These are phyloP conservation scores for Prostheceraeus crozeri DNA, from an alignment of 2,888 invertebrate species.

Conservation along the genomic window DNA sequence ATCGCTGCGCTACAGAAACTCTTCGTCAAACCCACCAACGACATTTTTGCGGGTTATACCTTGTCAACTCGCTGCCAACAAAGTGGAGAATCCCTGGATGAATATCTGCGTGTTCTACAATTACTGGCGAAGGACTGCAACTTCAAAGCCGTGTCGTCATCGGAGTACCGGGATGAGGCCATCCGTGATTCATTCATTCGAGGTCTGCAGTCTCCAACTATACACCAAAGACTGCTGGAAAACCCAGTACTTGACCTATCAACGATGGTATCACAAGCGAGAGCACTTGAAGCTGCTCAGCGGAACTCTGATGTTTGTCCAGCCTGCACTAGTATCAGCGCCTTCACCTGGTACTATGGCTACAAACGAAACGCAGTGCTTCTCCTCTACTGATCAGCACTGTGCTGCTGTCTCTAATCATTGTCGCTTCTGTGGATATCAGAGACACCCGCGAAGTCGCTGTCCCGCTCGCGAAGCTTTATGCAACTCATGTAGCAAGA, in stretches of 20 bases:
- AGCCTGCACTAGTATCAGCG: too few relatives aligned
- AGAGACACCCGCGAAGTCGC: slow-evolving; percentile 25
- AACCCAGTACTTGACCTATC: slow-evolving; percentile 21
- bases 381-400: too few relatives aligned
- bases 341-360: too few relatives aligned
- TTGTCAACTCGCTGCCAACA: slow-evolving; percentile 24
- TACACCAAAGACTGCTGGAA: slow-evolving; percentile 28
- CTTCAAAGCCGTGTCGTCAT: slow-evolving; percentile 24
- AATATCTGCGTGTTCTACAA: slow-evolving; percentile 25
- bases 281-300: too few relatives aligned
- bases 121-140: slow-evolving; percentile 25
- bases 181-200: slow-evolving; percentile 25
- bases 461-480: slow-evolving; percentile 26
- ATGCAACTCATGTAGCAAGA: slow-evolving; percentile 25
- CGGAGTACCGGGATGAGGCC: slow-evolving; percentile 21
- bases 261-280: slow-evolving; percentile 22
- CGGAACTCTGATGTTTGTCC: too few relatives aligned
- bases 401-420: slow-evolving; percentile 25
- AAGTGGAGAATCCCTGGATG: slow-evolving; percentile 27
- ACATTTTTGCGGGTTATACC: slow-evolving; percentile 26
- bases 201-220: slow-evolving; percentile 13
- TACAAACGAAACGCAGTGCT: too few relatives aligned
- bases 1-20: slow-evolving; percentile 17
- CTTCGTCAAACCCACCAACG: slow-evolving; percentile 31
- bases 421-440: slow-evolving; percentile 31